Evolutionary conservation across 2,888 invertebrate genomes (phyloP), one percentile per base, ranked within the genome.

Genomic region (Apamea anceps): DNA sequence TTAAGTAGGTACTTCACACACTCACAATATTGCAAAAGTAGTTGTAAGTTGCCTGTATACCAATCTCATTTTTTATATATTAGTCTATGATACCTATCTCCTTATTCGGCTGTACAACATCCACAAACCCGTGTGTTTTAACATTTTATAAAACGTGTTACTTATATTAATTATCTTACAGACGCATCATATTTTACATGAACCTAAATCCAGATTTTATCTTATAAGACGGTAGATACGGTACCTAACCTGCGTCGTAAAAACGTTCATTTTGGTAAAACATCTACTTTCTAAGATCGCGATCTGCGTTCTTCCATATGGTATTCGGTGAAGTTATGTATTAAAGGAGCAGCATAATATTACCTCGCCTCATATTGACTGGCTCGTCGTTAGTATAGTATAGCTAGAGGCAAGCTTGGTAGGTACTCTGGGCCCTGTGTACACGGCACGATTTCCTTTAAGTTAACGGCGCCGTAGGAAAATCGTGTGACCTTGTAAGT

Each of bases 181-280:
- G 1, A 15, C 8, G 48, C 10, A 37, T 28, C 74, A 76, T 4
- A 63, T 25, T 62, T 62, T 75, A 28, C 21, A 51, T 76, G 12
- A 75, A 25, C 62, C 12, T 63, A 63, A 77, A 63, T 54, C 63
- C 37, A 75, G 28, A 63, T 75, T 51, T 28, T 25, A 75, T 62
- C 42, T 18, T 18, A 67, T 0, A 57, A 18, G 28, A 28, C 1
- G 42, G 7, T 42, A 42, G 37, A 37, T 42, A 42, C 42, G 13
- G n/a, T 21, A 48, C 18, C 12, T 7, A 63, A 63, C 42, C 13
- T 54, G 42, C 13, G 28, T 42, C 57, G 15, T 79, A 67, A 79
- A 77, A 79, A 68, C 51, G 18, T 54, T n/a, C 18, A 32, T 79
- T 54, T 79, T 18, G 1, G n/a, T 54, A 45, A n/a, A 62, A 62